phyloP scores from a whole-genome alignment of 2,113 vertebrate genomes.

The Siniperca chuatsi region DNA sequence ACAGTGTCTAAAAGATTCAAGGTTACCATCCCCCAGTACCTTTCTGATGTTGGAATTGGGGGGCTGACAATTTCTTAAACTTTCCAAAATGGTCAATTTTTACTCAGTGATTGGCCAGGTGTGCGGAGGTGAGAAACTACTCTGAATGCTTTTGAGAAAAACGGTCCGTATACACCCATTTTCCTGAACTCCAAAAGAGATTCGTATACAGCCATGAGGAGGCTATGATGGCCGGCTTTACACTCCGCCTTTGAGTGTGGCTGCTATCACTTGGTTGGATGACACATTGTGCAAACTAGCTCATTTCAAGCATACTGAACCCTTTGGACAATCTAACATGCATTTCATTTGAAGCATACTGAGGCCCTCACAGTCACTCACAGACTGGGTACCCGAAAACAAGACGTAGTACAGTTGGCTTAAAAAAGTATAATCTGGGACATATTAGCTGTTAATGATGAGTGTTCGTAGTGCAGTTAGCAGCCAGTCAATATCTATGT shows the following conservation, averaged over 20 bases:
- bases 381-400: background rate
- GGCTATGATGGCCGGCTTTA: background rate
- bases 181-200: background rate
- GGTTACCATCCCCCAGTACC: too few relatives aligned
- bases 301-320: background rate
- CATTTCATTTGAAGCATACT: background rate
- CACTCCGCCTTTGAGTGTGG: background rate
- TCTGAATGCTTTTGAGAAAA: background rate
- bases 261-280: background rate
- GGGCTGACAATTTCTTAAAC: background rate
- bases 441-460: constrained; percentile 14
- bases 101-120: background rate
- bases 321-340: background rate
- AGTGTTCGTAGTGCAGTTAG: background rate
- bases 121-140: background rate
- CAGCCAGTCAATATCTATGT: constrained; percentile 5
- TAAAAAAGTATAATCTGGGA: background rate
- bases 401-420: constrained; percentile 3
- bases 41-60: too few relatives aligned
- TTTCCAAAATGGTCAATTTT: background rate
- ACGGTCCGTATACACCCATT: background rate
- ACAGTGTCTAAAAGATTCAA: background rate
- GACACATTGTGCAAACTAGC: background rate
- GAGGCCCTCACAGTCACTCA: background rate
- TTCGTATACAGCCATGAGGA: background rate